phyloP scores from a whole-genome alignment of 2,888 invertebrate genomes.

The Amphimallon solstitiale region DNA sequence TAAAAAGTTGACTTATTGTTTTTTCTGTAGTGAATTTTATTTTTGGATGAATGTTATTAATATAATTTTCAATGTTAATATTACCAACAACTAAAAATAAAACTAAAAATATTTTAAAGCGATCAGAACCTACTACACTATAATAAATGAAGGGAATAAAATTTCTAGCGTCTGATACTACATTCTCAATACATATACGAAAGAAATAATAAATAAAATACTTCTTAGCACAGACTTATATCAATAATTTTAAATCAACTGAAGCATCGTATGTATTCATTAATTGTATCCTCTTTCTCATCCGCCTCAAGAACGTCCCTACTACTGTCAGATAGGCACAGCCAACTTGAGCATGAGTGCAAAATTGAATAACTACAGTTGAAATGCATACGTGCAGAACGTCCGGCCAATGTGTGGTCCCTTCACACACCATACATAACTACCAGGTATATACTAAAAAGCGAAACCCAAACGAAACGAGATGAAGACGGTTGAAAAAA shows the following conservation, averaged over 20 bases:
- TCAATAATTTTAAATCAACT: slow-evolving; percentile 7
- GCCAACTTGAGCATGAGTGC: background rate
- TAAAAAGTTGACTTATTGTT: too few species aligned
- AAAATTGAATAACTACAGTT: slow-evolving; percentile 24
- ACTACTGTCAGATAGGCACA: background rate
- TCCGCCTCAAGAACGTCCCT: background rate
- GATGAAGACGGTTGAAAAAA: slow-evolving; percentile 5
- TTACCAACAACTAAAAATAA: too few species aligned
- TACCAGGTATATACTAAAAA: background rate
- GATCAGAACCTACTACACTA: too few species aligned
- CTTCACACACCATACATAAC: slow-evolving; percentile 24
- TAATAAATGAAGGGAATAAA: too few species aligned
- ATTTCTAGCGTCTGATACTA: too few species aligned
- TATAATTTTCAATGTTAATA: too few species aligned
- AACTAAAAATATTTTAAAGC: too few species aligned
- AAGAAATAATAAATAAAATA: background rate
- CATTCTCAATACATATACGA: too few species aligned
- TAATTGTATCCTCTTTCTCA: background rate
- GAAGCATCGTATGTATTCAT: slow-evolving; percentile 14
- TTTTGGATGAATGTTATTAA: too few species aligned
- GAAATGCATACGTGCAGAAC: slow-evolving; percentile 22
- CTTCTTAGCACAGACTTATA: background rate
- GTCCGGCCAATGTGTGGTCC: slow-evolving; percentile 15
- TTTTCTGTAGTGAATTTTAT: too few species aligned
- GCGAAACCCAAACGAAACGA: slow-evolving; percentile 10